phyloP scores from a whole-genome alignment of 2,888 invertebrate genomes.

The Auanema sp. region DNA sequence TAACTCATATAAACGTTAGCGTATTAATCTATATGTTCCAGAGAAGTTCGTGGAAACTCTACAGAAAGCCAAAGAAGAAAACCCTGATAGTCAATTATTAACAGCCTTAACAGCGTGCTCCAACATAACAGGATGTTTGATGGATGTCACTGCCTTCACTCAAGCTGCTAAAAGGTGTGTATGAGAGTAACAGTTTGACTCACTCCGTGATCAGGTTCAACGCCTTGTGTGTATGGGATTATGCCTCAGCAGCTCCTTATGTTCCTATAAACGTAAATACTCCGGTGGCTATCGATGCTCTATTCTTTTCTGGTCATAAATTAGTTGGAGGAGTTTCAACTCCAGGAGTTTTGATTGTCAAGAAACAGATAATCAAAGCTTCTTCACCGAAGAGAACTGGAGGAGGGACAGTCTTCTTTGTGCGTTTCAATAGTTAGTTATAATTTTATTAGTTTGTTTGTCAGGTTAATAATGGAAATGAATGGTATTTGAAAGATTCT shows the following conservation, averaged over 20 bases:
- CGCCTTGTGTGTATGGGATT: constrained; percentile 76
- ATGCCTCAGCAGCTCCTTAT: constrained; percentile 80
- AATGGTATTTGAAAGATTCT: constrained; percentile 69
- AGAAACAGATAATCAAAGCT: constrained; percentile 71
- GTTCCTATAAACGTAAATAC: constrained; percentile 84
- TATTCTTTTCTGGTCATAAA: constrained; percentile 86
- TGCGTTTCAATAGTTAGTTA: constrained; percentile 46
- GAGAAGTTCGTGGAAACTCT: constrained; percentile 17
- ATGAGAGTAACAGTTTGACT: no score
- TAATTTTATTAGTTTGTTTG: neutral
- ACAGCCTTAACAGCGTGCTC: constrained; percentile 86
- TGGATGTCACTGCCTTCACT: constrained; percentile 82
- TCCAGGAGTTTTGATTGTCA: constrained; percentile 75
- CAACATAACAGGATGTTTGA: constrained; percentile 83
- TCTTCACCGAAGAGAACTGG: constrained; percentile 68
- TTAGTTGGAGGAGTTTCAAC: constrained; percentile 87
- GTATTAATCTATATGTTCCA: neutral
- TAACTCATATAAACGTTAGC: neutral
- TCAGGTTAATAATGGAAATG: constrained; percentile 63
- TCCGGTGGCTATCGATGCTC: constrained; percentile 80
- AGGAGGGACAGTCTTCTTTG: constrained; percentile 71
- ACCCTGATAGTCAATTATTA: constrained; percentile 72
- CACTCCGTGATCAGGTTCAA: neutral
- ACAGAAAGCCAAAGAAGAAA: constrained; percentile 9
- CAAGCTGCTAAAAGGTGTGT: constrained; percentile 75